Evolutionary conservation across 53 echinoderm and acorn worm genomes (phyloP).

Genomic region (Pentamera pediparva): DNA sequence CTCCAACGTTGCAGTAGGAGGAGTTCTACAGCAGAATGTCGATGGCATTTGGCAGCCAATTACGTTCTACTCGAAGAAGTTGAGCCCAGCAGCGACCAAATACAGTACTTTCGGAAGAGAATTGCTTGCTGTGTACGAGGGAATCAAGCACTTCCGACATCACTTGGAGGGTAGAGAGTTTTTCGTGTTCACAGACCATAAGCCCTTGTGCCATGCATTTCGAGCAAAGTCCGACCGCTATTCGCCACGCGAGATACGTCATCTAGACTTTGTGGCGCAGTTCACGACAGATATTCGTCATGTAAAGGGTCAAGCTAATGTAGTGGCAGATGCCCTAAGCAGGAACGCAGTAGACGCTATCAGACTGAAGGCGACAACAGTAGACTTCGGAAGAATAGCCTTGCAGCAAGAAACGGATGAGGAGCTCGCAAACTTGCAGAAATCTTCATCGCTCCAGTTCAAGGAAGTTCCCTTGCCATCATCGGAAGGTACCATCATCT

Average conservation of each 20-base stretch:
- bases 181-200: constrained; percentile 45
- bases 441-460: constrained; percentile 7
- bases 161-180: constrained; percentile 47
- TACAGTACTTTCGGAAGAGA: constrained; percentile 51
- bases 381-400: not conserved
- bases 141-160: constrained; percentile 36
- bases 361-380: not conserved
- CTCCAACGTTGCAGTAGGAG: constrained; percentile 38
- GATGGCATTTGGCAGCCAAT: constrained; percentile 42
- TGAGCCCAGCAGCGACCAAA: constrained; percentile 37
- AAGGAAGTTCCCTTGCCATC: not conserved
- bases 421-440: not conserved
- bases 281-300: constrained; percentile 46
- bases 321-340: constrained; percentile 34
- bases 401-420: not conserved
- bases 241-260: constrained; percentile 39
- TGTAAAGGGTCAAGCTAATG: constrained; percentile 26
- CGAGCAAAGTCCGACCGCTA: constrained; percentile 28
- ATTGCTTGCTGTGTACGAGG: constrained; percentile 36
- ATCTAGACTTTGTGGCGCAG: constrained; percentile 41
- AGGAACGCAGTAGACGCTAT: not conserved
- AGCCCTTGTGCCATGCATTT: constrained; percentile 41
- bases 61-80: constrained; percentile 37
- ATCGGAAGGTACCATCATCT: constrained; percentile 15
- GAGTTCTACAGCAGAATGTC: constrained; percentile 39